A percentile compares a stretch with the other conserved stretches of the same genome.
Conservation (phyloP, 2,888 invertebrate genomes). For the Bombyx huttoni region DNA sequence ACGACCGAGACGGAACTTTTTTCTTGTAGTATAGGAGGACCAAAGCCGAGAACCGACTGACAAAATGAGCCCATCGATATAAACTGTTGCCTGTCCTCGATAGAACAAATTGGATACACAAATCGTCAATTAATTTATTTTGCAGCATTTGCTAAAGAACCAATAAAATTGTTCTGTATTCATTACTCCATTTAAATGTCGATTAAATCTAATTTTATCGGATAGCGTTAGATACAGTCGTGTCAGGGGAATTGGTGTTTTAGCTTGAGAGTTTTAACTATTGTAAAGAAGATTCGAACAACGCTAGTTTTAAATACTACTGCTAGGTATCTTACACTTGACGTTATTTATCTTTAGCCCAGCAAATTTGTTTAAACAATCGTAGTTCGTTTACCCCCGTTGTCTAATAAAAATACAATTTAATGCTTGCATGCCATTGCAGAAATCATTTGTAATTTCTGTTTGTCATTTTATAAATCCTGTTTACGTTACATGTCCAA, state of each 20-base stretch:
- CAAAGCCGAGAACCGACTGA: slow-evolving; percentile 14
- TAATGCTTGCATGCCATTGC: neutral
- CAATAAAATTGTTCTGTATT: slow-evolving; percentile 1
- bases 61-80: slow-evolving; percentile 15
- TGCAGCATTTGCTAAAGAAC: neutral
- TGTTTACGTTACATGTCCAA: neutral
- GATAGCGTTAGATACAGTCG: neutral
- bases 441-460: too few species aligned
- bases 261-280: too few species aligned
- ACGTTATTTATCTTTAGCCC: too few species aligned
- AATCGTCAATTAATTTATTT: slow-evolving; percentile 5
- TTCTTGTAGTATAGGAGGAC: slow-evolving; percentile 21
- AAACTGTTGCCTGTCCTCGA: slow-evolving; percentile 6
- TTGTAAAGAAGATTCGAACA: too few species aligned
- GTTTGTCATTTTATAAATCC: neutral
- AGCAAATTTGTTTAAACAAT: too few species aligned
- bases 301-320: too few species aligned
- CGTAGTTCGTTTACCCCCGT: neutral
- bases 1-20: slow-evolving; percentile 19
- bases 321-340: too few species aligned
- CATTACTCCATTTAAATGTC: slow-evolving; percentile 2
- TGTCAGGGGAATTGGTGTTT: too few species aligned
- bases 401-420: slow-evolving; percentile 2
- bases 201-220: slow-evolving; percentile 3
- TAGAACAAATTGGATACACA: slow-evolving; percentile 10